Evolutionary conservation across 1,140 invertebrate genomes (phyloP).

Genomic region (Hermetia illucens): DNA sequence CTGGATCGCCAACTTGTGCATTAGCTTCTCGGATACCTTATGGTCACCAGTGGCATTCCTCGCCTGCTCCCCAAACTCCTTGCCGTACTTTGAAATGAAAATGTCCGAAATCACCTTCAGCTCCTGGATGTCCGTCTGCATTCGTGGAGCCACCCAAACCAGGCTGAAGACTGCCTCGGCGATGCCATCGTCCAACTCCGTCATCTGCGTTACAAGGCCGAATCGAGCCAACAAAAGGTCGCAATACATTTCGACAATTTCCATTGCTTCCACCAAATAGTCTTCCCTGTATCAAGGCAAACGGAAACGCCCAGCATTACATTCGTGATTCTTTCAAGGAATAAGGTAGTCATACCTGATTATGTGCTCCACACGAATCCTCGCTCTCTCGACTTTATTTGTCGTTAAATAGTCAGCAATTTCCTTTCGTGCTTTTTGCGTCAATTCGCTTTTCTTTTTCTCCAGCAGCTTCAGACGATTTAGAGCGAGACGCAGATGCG

Average conservation of each 20-base stretch:
- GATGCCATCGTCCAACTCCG: slow-evolving; percentile 88
- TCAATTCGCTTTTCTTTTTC: slow-evolving; percentile 96
- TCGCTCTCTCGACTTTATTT: slow-evolving; percentile 85
- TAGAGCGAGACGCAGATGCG: slow-evolving; percentile 80
- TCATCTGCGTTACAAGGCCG: slow-evolving; percentile 94
- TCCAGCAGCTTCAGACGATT: slow-evolving; percentile 90
- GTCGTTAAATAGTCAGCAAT: slow-evolving; percentile 90
- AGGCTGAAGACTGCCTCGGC: slow-evolving; percentile 91
- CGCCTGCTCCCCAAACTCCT: slow-evolving; percentile 77
- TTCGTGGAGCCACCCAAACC: slow-evolving; percentile 89
- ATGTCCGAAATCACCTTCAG: slow-evolving; percentile 75
- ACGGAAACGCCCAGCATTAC: no score
- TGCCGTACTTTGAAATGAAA: slow-evolving; percentile 85
- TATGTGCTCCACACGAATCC: slow-evolving; percentile 96
- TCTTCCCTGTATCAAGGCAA: slow-evolving; percentile 60
- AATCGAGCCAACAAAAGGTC: slow-evolving; percentile 94
- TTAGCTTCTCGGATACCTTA: slow-evolving; percentile 80
- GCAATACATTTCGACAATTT: slow-evolving; percentile 98
- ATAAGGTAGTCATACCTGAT: slow-evolving; percentile 43
- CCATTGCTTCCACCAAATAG: slow-evolving; percentile 98
- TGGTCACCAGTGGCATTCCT: slow-evolving; percentile 60
- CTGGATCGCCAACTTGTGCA: slow-evolving; percentile 90
- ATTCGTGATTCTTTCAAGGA: neutral
- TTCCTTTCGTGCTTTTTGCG: slow-evolving; percentile 90
- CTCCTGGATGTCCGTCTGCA: slow-evolving; percentile 62